Evolutionary conservation across 2,113 vertebrate genomes (phyloP), one percentile per base, ranked within the genome.

Genomic region (Nettapus auritus): DNA sequence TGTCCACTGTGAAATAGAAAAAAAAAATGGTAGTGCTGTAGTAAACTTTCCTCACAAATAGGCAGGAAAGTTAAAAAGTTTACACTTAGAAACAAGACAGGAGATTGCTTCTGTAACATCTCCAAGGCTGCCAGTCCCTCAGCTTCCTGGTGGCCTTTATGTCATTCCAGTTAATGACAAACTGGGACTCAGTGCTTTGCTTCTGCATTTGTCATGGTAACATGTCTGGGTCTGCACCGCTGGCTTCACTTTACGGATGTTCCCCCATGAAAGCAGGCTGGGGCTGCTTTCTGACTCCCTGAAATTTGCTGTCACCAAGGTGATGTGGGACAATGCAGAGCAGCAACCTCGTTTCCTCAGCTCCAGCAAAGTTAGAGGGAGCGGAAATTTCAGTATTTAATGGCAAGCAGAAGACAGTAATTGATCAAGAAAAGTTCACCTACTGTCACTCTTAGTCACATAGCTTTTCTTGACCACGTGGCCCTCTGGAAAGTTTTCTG

Each of bases 251-350:
- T 5, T 42, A 6, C 36, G 22, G 50, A 81, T 4, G 2, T 66
- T 77, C 83, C 60, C 31, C 18, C 57, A 50, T 31, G 42, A 28
- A 11, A 20, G 29, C 22, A 34, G 15, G 9, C 9, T 67, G 60
- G 33, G 26, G 25, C 63, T 76, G 34, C 23, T 68, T 31, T 64
- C 59, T 3, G 3, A 4, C 13, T 77, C 7, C 20, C 26, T 31
- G 86, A 81, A 94, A 57, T 88, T 44, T 75, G 31, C 69, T 34
- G 20, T 95, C 66, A 64, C 40, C 66, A 14, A 48, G 85, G 66
- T 40, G 68, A 73, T 40, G 29, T 38, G 42, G 29, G 31, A 82
- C 28, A 57, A 59, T 68, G 46, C 8, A 12, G 82, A 85, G 19
- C 25, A 26, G 56, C 29, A 28, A 6, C 29, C 1, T 0, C 1